Evolutionary conservation across 2,888 invertebrate genomes (phyloP), one percentile per base, ranked within the genome.

Genomic region (Antheraea yamamai): DNA sequence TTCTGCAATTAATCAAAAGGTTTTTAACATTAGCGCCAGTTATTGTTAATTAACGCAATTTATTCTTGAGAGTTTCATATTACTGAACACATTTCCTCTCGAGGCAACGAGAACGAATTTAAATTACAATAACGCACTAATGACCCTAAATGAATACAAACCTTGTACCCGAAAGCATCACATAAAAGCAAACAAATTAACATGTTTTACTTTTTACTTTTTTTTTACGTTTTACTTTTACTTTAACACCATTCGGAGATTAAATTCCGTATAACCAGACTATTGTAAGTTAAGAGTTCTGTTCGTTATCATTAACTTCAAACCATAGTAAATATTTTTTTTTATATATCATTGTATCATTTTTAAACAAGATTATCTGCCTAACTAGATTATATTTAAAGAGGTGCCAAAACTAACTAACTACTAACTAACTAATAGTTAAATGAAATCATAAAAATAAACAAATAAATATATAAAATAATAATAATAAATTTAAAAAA

Each of bases 21-120:
- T 30, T 66, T 64, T 66, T 66, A 66, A 66, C 30, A 30, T 66
- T 66, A 26, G 26, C 64, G 64, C 64, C 64, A 66, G 64, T 66
- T 66, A 66, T 66, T 66, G 64, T 66, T 66, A 66, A 66, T 66
- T 66, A 66, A 6, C 64, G 4, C 64, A 66, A 66, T 66, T 66
- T 30, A 66, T 66, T 66, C 64, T 66, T 66, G 12, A 61, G 61
- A 61, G 61, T 61, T 61, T 61, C 61, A 61, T 61, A 61, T 61
- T 61, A 61, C n/a, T 23, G 61, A 61, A 61, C 61, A 61, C 61
- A 61, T 61, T 61, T 23, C 26, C 64, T 30, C 64, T 66, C 64
- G 26, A 30, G 64, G 64, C 26, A 66, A 66, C 64, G 64, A 66
- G 64, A 30, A 66, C 61, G 64, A 66, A 61, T 61, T 61, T 66